Conservation (phyloP, 1,140 invertebrate species). For the Drosophila tsacasi region DNA sequence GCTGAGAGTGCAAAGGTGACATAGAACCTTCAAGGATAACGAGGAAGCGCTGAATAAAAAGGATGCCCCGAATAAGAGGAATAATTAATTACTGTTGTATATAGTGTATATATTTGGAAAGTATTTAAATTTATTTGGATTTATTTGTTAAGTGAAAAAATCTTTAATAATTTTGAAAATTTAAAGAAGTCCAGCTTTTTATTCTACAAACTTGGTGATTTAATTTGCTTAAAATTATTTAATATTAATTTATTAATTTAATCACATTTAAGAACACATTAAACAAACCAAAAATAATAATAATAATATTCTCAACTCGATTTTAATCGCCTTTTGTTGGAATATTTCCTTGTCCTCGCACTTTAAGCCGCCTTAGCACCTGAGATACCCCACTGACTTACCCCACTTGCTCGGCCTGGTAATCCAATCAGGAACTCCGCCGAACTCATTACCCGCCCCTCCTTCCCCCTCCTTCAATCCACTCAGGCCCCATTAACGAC, state of each 20-base stretch:
- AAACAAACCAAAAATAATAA: neutral
- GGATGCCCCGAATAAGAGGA: neutral
- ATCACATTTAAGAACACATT: no score
- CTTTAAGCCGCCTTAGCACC: constrained; percentile 15
- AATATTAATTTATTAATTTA: no score
- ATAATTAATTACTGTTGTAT: neutral
- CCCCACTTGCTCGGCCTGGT: constrained; percentile 9
- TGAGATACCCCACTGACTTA: neutral
- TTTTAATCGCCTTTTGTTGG: neutral
- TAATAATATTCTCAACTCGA: neutral
- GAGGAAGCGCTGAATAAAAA: no score
- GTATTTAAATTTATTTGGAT: no score
- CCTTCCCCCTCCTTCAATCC: constrained; percentile 8
- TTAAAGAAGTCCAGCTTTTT: no score
- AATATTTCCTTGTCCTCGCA: neutral
- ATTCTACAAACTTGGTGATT: neutral
- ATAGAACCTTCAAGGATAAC: neutral
- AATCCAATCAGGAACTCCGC: constrained; percentile 50
- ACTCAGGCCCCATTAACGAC: constrained; percentile 51
- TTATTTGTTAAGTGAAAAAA: no score
- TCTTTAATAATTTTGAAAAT: no score
- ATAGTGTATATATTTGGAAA: no score
- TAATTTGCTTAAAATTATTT: no score
- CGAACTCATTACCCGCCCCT: constrained; percentile 40
- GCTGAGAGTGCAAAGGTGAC: constrained; percentile 34